Evolutionary conservation across 2,113 vertebrate genomes (phyloP).

Genomic region (Cephalopholis sonnerati): DNA sequence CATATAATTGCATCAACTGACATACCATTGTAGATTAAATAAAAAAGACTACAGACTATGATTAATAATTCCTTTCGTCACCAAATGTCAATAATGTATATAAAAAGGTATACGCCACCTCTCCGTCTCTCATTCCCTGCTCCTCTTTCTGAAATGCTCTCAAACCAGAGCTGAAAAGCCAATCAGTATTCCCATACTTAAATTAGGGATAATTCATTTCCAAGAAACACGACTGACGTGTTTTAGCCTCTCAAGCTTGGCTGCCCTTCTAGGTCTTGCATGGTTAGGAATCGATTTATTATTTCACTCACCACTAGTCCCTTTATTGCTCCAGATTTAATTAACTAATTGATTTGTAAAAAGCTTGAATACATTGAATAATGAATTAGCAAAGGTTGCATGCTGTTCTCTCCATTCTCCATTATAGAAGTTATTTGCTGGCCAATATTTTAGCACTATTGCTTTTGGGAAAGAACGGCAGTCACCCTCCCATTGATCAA

Average conservation of each 20-base stretch:
- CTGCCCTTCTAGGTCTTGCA: slow-evolving; percentile 57
- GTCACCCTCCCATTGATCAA: slow-evolving; percentile 17
- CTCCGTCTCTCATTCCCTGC: background rate
- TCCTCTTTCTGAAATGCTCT: background rate
- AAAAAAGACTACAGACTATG: background rate
- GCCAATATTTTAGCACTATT: slow-evolving; percentile 50
- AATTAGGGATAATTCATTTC: slow-evolving; percentile 62
- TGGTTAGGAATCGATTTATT: slow-evolving; percentile 71
- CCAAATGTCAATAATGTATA: background rate
- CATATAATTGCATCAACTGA: background rate
- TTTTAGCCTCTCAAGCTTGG: slow-evolving; percentile 60
- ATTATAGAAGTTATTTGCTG: slow-evolving; percentile 41
- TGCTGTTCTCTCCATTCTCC: slow-evolving; percentile 40
- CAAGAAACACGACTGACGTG: slow-evolving; percentile 44
- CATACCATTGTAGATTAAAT: background rate
- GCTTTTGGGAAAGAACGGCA: slow-evolving; percentile 26
- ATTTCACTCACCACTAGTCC: slow-evolving; percentile 74
- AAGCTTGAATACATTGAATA: slow-evolving; percentile 72
- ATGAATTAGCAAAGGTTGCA: slow-evolving; percentile 62
- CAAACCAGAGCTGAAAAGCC: slow-evolving; percentile 19
- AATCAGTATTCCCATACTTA: slow-evolving; percentile 38
- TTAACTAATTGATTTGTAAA: slow-evolving; percentile 81
- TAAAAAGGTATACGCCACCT: background rate
- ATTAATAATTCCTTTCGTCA: background rate
- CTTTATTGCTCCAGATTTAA: slow-evolving; percentile 75